Conservation (phyloP, 2,113 vertebrate genomes). For the Sylvia atricapilla region DNA sequence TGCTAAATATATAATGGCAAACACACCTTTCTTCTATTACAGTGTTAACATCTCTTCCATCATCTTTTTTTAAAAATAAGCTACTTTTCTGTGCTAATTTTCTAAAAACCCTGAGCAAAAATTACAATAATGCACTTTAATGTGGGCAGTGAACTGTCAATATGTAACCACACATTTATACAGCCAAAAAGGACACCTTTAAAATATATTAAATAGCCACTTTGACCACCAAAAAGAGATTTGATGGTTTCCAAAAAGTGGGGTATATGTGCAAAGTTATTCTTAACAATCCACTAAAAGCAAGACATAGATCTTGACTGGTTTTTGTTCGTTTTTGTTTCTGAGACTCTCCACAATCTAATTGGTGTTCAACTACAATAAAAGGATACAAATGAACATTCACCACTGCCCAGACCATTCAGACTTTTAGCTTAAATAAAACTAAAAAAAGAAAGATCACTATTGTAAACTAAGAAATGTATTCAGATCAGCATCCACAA, state of each 20-base stretch:
- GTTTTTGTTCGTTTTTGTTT: slow-evolving; percentile 57
- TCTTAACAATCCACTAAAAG: slow-evolving; percentile 79
- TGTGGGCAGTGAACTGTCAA: slow-evolving; percentile 90
- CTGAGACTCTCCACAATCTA: slow-evolving; percentile 77
- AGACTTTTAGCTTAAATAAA: slow-evolving; percentile 80
- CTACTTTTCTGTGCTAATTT: slow-evolving; percentile 87
- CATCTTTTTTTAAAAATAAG: slow-evolving; percentile 83
- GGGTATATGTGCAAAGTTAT: slow-evolving; percentile 80
- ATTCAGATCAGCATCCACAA: slow-evolving; percentile 82
- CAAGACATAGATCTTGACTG: slow-evolving; percentile 78
- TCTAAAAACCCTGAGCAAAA: slow-evolving; percentile 97
- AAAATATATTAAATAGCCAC: slow-evolving; percentile 77
- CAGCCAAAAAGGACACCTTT: slow-evolving; percentile 77
- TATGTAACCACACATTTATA: slow-evolving; percentile 84
- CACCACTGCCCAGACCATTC: slow-evolving; percentile 93
- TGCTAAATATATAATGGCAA: slow-evolving; percentile 82
- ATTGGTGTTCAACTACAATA: slow-evolving; percentile 76
- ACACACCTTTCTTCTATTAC: slow-evolving; percentile 81
- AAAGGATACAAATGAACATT: slow-evolving; percentile 86
- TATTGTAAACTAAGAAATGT: slow-evolving; percentile 82
- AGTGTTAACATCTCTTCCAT: slow-evolving; percentile 82
- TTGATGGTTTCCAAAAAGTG: slow-evolving; percentile 72
- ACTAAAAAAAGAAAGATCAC: slow-evolving; percentile 64
- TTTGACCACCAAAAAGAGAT: slow-evolving; percentile 68
- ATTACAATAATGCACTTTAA: slow-evolving; percentile 96